A percentile compares a stretch with the other conserved stretches of the same genome.
These are phyloP conservation scores for Alosa alosa DNA, from an alignment of 2,113 vertebrate genomes.

Conservation along the genomic window DNA sequence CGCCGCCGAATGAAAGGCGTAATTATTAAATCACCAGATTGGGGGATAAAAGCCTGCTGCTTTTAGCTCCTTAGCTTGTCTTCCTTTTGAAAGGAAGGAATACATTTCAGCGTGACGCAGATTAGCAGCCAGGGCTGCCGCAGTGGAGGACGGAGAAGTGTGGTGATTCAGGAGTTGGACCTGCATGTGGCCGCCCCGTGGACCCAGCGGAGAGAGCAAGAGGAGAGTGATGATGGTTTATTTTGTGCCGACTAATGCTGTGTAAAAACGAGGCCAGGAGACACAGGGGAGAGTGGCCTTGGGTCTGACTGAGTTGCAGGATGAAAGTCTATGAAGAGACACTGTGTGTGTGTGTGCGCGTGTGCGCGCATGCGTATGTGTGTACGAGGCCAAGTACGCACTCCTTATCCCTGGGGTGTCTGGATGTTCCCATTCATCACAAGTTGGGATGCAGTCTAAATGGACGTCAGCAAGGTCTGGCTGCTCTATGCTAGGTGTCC, in stretches of 20 bases:
- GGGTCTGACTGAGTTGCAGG: neutral
- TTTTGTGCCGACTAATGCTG: neutral
- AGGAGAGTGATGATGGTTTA: neutral
- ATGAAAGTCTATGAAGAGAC: slow-evolving; percentile 9
- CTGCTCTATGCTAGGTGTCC: neutral
- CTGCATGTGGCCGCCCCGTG: neutral
- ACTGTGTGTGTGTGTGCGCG: slow-evolving; percentile 24
- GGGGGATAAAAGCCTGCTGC: neutral
- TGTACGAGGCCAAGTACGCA: neutral
- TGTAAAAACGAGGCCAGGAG: neutral
- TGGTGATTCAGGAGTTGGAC: neutral
- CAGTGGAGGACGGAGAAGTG: neutral
- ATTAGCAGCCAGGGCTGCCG: neutral
- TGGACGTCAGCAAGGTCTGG: neutral
- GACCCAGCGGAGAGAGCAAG: neutral
- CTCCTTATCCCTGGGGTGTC: neutral
- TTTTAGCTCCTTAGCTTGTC: neutral
- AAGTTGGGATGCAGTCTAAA: neutral
- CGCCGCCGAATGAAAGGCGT: neutral
- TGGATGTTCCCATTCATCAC: neutral
- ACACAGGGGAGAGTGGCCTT: slow-evolving; percentile 3
- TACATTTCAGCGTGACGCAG: neutral
- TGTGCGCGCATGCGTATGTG: neutral
- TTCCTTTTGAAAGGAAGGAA: neutral
- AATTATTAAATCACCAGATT: slow-evolving; percentile 2